Evolutionary conservation across 2,797 vertebrate species (phyloP), one percentile per base, ranked within the genome.

Genomic region (Xerus rutilus): DNA sequence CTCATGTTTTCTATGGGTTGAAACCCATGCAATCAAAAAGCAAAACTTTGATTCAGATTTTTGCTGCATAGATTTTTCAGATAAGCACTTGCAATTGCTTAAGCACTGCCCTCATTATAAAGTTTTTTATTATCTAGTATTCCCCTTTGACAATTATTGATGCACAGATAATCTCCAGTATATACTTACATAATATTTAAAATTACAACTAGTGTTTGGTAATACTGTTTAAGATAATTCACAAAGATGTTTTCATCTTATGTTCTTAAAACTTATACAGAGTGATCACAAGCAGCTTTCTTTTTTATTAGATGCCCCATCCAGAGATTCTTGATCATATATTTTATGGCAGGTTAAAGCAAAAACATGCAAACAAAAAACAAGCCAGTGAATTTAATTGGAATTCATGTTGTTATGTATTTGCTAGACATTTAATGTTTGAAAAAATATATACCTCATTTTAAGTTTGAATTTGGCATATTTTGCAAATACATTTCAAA

Each of bases 21-120:
- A 89, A 95, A 85, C 97, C 92, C 94, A 96, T 96, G 77, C 89
- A 95, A 96, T 97, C 89, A 97, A 96, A 98, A 96, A 74, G 57
- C 84, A 92, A 97, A 96, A 96, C 70, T 82, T 97, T 93, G 89
- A 96, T 85, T 93, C 84, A 98, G 52, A 89, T 93, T 97, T 91
- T 97, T 90, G 20, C 93, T 94, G 85, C 64, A 69, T 54, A 79
- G 43, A 7, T 97, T 96, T 98, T 96, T 91, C 57, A 90, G n/a
- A 39, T 90, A 79, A 79, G 92, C 94, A 97, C 77, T 47, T 92
- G 96, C 69, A 94, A 2, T 97, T 97, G 67, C 95, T 96, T 97
- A 97, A 98, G 86, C 9, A 90, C 86, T 95, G 92, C 72, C 96
- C 32, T 95, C 97, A 89, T 95, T 88, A 95, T 89, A 91, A 87